Conservation (phyloP, 2,113 vertebrate species). For the Pygoscelis adeliae region DNA sequence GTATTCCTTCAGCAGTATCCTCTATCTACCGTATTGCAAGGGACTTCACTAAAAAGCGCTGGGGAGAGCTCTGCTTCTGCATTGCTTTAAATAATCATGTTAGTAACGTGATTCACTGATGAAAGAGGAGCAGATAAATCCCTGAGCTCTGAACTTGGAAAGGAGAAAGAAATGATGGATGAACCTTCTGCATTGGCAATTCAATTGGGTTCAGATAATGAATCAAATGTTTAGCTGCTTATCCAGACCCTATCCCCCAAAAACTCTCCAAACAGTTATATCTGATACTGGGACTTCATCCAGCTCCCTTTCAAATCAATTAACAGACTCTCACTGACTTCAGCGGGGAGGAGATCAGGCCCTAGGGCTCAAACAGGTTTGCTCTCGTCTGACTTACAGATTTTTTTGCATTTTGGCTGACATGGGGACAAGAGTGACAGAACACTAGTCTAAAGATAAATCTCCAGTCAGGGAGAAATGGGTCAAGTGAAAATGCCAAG, state of each 20-base stretch:
- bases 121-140: slow-evolving; percentile 55
- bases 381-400: not conserved
- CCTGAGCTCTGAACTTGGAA: slow-evolving; percentile 40
- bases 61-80: slow-evolving; percentile 4
- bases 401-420: not conserved
- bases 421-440: not conserved
- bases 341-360: not conserved
- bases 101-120: slow-evolving; percentile 37
- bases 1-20: not conserved
- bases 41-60: not conserved
- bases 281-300: slow-evolving; percentile 8
- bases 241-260: not conserved
- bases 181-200: slow-evolving; percentile 25
- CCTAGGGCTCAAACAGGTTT: not conserved
- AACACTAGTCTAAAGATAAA: not conserved
- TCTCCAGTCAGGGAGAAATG: not conserved
- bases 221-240: slow-evolving; percentile 29
- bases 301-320: slow-evolving; percentile 56
- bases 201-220: slow-evolving; percentile 17
- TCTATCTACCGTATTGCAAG: not conserved
- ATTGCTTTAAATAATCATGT: slow-evolving; percentile 36
- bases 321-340: slow-evolving; percentile 14
- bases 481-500: not conserved
- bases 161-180: slow-evolving; percentile 50
- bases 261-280: not conserved